These are phyloP conservation scores for Rhinatrema bivittatum DNA, from an alignment of 2,797 vertebrate genomes.

Conservation along the genomic window DNA sequence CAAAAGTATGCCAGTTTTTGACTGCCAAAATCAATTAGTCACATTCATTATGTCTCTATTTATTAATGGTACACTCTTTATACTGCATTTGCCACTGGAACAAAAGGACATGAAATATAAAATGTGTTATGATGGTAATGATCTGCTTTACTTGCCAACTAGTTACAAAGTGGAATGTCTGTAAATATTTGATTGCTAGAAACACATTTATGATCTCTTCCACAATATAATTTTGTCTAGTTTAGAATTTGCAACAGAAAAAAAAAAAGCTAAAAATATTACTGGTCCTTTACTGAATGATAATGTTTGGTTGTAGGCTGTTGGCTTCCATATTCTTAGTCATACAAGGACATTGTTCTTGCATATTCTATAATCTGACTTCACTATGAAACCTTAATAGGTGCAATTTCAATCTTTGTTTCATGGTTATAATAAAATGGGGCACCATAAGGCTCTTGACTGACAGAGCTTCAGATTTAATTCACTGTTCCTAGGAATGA, in stretches of 20 bases:
- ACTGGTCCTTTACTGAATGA: conserved; percentile 46
- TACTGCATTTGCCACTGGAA: conserved; percentile 48
- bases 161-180: conserved; percentile 52
- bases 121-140: conserved; percentile 53
- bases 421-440: conserved; percentile 38
- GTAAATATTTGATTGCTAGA: conserved; percentile 51
- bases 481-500: conserved; percentile 40
- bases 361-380: conserved; percentile 45
- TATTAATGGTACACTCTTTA: conserved; percentile 64
- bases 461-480: conserved; percentile 37
- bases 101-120: conserved; percentile 65
- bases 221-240: conserved; percentile 46
- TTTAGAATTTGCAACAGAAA: too few species aligned
- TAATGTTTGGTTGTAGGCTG: conserved; percentile 55
- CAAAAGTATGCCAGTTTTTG: conserved; percentile 66
- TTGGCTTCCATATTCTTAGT: conserved; percentile 41
- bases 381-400: conserved; percentile 48
- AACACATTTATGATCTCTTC: conserved; percentile 56
- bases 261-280: too few species aligned
- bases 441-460: conserved; percentile 46
- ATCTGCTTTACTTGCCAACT: conserved; percentile 46
- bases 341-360: conserved; percentile 44
- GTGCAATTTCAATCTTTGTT: conserved; percentile 51
- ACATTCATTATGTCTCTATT: conserved; percentile 73
- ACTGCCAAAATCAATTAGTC: conserved; percentile 73